Percentiles rank a stretch among this genome's conserved stretches.
These are phyloP conservation scores for Malacosoma neustria DNA, from an alignment of 2,888 invertebrate species.

Conservation along the genomic window DNA sequence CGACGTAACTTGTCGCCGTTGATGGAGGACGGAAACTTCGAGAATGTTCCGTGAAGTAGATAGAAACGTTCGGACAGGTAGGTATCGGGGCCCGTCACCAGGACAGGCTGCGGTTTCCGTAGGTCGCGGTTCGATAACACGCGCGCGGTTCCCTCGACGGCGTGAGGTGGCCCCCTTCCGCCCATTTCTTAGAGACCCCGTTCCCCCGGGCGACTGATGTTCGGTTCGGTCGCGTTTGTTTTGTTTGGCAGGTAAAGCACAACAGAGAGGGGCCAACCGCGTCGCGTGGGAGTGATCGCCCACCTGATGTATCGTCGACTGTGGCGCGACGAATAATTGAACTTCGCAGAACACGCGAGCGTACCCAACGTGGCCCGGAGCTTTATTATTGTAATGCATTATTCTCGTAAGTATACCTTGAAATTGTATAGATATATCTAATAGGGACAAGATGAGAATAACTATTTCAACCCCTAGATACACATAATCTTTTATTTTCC, in stretches of 20 bases:
- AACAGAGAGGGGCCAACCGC: constrained; percentile 31
- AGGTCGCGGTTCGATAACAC: constrained; percentile 38
- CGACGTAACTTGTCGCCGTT: constrained; percentile 30
- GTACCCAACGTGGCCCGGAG: neutral
- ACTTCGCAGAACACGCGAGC: constrained; percentile 23
- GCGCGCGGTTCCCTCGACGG: constrained; percentile 20
- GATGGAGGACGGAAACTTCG: constrained; percentile 37
- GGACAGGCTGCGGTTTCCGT: constrained; percentile 41
- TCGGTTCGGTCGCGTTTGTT: constrained; percentile 33
- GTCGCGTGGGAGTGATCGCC: constrained; percentile 39
- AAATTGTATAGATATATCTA: neutral
- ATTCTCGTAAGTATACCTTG: neutral
- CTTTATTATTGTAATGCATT: neutral
- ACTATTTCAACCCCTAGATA: too few relatives aligned
- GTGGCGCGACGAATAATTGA: constrained; percentile 28
- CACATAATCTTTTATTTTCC: too few relatives aligned
- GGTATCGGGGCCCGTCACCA: constrained; percentile 21
- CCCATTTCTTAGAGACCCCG: constrained; percentile 28
- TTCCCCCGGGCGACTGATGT: constrained; percentile 15
- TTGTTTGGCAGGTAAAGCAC: constrained; percentile 60
- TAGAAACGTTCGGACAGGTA: constrained; percentile 18
- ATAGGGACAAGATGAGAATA: neutral
- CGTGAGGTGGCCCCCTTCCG: constrained; percentile 9
- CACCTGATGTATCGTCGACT: constrained; percentile 31
- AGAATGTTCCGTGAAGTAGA: constrained; percentile 20